These are phyloP conservation scores for Sesia bembeciformis DNA, from an alignment of 2,888 invertebrate genomes.

Conservation along the genomic window DNA sequence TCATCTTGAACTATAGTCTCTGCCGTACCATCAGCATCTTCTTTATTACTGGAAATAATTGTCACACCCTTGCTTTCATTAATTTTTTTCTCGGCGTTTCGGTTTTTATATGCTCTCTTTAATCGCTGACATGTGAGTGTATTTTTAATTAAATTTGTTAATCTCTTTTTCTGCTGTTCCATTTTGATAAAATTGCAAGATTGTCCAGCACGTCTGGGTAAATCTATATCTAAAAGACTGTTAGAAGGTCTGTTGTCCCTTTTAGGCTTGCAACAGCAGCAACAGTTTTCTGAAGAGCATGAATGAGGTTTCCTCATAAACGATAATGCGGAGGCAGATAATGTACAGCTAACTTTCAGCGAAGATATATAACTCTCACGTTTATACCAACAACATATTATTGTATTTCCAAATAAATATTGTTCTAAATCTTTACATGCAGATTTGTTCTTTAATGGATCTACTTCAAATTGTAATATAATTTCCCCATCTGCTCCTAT, in stretches of 20 bases:
- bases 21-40: no score
- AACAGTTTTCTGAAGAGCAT: slow-evolving; percentile 13
- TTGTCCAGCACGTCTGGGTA: no score
- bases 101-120: no score
- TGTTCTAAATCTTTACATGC: background rate
- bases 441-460: background rate
- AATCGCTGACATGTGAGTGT: no score
- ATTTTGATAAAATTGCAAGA: no score
- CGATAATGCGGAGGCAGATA: slow-evolving; percentile 8
- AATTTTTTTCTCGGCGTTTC: no score
- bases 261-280: slow-evolving; percentile 18
- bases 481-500: background rate
- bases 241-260: background rate
- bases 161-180: no score
- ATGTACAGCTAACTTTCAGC: slow-evolving; percentile 5
- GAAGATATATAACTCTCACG: slow-evolving; percentile 15
- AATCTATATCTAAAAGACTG: no score
- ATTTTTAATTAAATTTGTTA: no score
- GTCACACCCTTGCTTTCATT: no score
- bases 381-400: slow-evolving; percentile 22
- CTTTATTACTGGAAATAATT: no score
- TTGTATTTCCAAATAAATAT: background rate
- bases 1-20: no score
- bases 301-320: slow-evolving; percentile 16
- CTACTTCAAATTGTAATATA: background rate